Evolutionary conservation across 2,888 invertebrate species (phyloP).

Genomic region (Tinea trinotella): DNA sequence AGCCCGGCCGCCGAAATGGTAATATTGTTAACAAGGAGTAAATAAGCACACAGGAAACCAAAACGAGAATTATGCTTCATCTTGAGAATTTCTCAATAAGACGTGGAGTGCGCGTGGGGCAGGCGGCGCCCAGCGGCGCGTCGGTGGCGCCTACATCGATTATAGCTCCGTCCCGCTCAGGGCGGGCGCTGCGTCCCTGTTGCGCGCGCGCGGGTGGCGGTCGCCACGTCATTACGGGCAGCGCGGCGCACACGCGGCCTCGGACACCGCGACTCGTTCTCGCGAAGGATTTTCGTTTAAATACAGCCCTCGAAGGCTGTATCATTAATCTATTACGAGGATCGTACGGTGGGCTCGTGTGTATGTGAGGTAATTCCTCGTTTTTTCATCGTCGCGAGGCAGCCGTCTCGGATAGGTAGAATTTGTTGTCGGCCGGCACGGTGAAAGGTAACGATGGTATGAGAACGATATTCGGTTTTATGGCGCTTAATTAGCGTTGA

Average conservation of each 20-base stretch:
- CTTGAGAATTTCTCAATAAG: slow-evolving; percentile 70
- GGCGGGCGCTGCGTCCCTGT: slow-evolving; percentile 35
- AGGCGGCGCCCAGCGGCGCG: slow-evolving; percentile 58
- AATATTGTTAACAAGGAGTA: slow-evolving; percentile 69
- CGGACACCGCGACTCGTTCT: slow-evolving; percentile 28
- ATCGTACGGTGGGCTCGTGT: slow-evolving; percentile 39
- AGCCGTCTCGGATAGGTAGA: slow-evolving; percentile 29
- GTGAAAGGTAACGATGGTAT: slow-evolving; percentile 57
- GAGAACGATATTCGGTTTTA: slow-evolving; percentile 63
- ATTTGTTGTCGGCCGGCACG: slow-evolving; percentile 41
- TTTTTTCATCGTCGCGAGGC: slow-evolving; percentile 34
- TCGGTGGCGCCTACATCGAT: slow-evolving; percentile 59
- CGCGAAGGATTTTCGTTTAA: slow-evolving; percentile 41
- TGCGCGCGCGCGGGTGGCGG: slow-evolving; percentile 47
- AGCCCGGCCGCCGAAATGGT: slow-evolving; percentile 57
- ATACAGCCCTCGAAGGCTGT: slow-evolving; percentile 55
- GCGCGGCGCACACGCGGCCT: slow-evolving; percentile 31
- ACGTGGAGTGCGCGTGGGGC: slow-evolving; percentile 60
- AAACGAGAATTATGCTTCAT: slow-evolving; percentile 64
- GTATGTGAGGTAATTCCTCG: slow-evolving; percentile 45
- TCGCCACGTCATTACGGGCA: slow-evolving; percentile 35
- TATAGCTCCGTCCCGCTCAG: slow-evolving; percentile 34
- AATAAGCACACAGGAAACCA: slow-evolving; percentile 53
- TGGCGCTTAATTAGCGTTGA: slow-evolving; percentile 64
- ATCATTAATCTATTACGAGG: slow-evolving; percentile 67